Evolutionary conservation across 1,140 invertebrate species (phyloP), one percentile per base, ranked within the genome.

Genomic region (Drosophila sechellia): DNA sequence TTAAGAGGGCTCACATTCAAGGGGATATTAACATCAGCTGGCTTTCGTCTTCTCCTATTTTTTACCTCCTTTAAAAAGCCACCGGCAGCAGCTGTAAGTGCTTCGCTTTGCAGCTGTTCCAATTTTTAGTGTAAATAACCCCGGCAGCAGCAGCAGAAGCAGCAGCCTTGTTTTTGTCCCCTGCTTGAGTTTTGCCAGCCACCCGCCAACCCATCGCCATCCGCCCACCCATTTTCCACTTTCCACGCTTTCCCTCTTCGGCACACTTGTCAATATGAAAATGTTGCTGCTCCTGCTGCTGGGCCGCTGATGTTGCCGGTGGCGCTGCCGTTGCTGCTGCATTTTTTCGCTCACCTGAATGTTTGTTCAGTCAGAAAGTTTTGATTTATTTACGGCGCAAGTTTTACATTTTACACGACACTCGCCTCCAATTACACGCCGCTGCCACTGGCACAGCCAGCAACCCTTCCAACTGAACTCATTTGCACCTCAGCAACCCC

Each of bases 311-410:
- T 71, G 52, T 37, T 75, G 64, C 57, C 39, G 54, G 35, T 64
- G 57, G 42, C 20, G 49, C 42, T 65, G 55, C 56, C 42, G 65
- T 60, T 79, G 79, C 71, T 66, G 70, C 71, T 89, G 85, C 85
- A 90, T 80, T 90, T 85, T 84, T 90, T 81, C 85, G 85, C 85
- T 89, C 86, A 86, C 85, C 86, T 90, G 86, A 86, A 81, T 90
- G 86, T 90, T 90, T 90, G 86, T 90, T 90, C 86, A 90, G 86
- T 90, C 86, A 85, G 86, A 90, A 90, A 90, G 81, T 90, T 90
- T 90, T 90, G 86, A 90, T 90, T 90, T 90, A 90, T 90, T 90
- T 90, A 90, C 86, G 86, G 81, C 74, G 64, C 85, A 90, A 90
- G 85, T 90, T 90, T 90, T 90, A 89, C 84, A 89, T 89, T 89